Evolutionary conservation across 2,888 invertebrate species (phyloP).

Genomic region (Troglohyphantes excavatus): DNA sequence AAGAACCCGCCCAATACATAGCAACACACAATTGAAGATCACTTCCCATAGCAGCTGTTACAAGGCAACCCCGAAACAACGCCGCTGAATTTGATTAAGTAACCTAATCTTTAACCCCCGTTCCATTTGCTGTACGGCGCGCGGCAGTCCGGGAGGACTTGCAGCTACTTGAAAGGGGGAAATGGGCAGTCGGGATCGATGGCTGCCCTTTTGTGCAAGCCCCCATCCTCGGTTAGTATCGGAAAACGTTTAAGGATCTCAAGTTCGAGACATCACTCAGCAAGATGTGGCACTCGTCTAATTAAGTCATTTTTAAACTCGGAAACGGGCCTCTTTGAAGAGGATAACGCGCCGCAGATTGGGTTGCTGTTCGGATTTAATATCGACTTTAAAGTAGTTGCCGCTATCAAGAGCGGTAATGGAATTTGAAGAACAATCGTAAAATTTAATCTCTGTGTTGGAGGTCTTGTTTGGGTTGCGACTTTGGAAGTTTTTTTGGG

Average conservation of each 20-base stretch:
- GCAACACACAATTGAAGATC: neutral
- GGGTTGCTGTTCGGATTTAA: neutral
- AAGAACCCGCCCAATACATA: neutral
- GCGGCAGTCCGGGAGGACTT: constrained; percentile 29
- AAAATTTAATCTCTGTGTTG: too few species aligned
- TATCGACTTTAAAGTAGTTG: neutral
- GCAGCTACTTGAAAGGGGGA: constrained; percentile 42
- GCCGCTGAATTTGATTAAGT: constrained; percentile 70
- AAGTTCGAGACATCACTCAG: constrained; percentile 62
- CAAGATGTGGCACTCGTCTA: constrained; percentile 47
- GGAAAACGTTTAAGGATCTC: constrained; percentile 70
- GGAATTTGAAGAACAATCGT: neutral
- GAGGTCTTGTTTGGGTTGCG: too few species aligned
- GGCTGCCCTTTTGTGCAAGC: neutral
- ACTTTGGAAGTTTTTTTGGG: too few species aligned
- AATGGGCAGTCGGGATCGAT: constrained; percentile 25
- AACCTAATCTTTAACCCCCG: constrained; percentile 69
- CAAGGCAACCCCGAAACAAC: constrained; percentile 26
- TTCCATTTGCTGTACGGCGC: constrained; percentile 53
- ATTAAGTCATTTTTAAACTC: constrained; percentile 65
- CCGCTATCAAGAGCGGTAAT: neutral
- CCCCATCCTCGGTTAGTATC: constrained; percentile 45
- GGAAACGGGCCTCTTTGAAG: constrained; percentile 34
- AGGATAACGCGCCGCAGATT: neutral
- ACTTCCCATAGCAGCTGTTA: constrained; percentile 11